phyloP scores from a whole-genome alignment of 2,888 invertebrate genomes.

The Trachelus tabidus region DNA sequence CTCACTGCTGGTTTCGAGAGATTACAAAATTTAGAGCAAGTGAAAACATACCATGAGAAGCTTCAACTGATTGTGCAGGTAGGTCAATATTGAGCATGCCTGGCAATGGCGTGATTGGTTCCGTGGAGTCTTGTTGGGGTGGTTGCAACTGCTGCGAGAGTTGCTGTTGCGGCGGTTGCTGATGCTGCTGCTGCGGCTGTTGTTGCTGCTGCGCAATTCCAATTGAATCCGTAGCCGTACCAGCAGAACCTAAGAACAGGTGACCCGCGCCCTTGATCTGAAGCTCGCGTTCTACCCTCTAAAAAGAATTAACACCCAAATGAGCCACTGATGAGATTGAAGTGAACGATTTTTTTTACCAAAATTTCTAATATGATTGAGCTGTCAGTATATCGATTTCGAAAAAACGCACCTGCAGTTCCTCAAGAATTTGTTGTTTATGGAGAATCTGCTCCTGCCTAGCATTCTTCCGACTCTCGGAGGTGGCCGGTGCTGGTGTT shows the following conservation, averaged over 20 bases:
- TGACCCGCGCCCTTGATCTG: constrained; percentile 68
- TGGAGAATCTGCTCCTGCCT: constrained; percentile 74
- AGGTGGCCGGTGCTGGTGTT: constrained; percentile 33
- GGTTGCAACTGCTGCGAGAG: constrained; percentile 28
- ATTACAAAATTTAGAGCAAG: constrained; percentile 17
- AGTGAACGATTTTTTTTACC: not conserved
- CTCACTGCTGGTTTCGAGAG: constrained; percentile 12
- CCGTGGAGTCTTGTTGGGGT: constrained; percentile 38
- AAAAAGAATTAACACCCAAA: constrained; percentile 35
- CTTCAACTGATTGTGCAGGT: constrained; percentile 50
- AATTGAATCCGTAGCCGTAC: constrained; percentile 47
- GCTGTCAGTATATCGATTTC: not conserved
- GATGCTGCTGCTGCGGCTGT: constrained; percentile 33
- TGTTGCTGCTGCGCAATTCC: constrained; percentile 29
- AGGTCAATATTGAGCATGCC: constrained; percentile 68
- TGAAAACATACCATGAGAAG: constrained; percentile 44
- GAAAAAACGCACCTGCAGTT: constrained; percentile 60
- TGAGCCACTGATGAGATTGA: not conserved
- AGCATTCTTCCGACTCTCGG: constrained; percentile 53
- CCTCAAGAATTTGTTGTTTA: constrained; percentile 78
- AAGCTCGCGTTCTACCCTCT: constrained; percentile 78
- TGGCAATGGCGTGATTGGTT: constrained; percentile 60
- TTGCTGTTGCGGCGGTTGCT: constrained; percentile 26
- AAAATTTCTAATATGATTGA: not conserved
- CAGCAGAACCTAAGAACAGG: constrained; percentile 49